Evolutionary conservation across 2,113 vertebrate species (phyloP).

Genomic region (Tetrao urogallus): DNA sequence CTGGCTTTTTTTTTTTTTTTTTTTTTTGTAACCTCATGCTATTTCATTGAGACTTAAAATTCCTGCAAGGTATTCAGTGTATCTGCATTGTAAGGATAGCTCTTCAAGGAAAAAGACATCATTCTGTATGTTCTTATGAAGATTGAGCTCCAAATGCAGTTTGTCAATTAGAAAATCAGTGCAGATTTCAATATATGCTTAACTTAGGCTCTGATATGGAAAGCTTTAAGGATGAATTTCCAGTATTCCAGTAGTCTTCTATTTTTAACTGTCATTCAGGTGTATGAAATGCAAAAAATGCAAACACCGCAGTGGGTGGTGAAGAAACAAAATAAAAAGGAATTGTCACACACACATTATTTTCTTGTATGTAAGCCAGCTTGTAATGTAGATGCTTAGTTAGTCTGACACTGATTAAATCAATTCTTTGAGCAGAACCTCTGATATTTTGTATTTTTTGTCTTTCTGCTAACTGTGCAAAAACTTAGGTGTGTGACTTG

Average conservation of each 20-base stretch:
- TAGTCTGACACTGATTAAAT: slow-evolving; percentile 32
- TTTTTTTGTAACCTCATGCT: neutral
- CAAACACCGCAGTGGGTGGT: neutral
- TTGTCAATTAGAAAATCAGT: neutral
- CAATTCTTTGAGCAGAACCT: slow-evolving; percentile 29
- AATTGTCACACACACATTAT: neutral
- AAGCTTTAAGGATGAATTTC: slow-evolving; percentile 27
- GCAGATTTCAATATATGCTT: neutral
- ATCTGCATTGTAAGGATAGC: neutral
- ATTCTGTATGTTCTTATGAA: neutral
- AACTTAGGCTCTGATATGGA: slow-evolving; percentile 2
- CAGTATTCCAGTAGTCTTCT: neutral
- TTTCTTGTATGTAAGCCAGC: slow-evolving; percentile 20
- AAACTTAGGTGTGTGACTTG: slow-evolving; percentile 22
- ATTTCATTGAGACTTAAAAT: neutral
- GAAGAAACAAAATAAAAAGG: slow-evolving; percentile 47
- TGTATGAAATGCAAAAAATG: slow-evolving; percentile 41
- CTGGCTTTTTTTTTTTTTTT: neutral
- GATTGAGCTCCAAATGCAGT: neutral
- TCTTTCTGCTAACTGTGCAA: neutral
- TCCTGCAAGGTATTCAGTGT: neutral
- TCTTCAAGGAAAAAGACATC: neutral
- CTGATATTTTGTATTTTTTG: neutral
- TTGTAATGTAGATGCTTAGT: neutral
- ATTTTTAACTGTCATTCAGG: slow-evolving; percentile 50